Base-by-base conservation (phyloP, 2,113 vertebrate genomes). In the Callocephalon fimbriatum region DNA sequence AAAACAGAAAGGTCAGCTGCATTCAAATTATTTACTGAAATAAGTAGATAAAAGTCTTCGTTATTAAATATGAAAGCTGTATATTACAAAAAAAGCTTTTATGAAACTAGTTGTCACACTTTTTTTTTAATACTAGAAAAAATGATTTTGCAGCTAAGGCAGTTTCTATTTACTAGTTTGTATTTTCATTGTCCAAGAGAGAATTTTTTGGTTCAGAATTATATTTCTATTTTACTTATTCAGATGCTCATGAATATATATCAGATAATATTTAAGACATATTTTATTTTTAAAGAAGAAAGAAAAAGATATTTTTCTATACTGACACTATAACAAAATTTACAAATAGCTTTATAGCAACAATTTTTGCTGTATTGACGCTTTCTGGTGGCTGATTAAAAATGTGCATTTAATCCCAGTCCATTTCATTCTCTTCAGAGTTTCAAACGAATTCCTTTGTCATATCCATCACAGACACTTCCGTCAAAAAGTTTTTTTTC, bases 1-100 rank as follows among this genome's bases (percentile, higher is more conserved):
- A 91, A 97, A 95, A 65, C 2, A 94, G 67, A 94, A 92, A 73
- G 84, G 76, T 92, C 91, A 95, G 50, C 61, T 90, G 70, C 85
- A 93, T 85, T 93, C 54, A 94, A 95, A 83, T 85, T 94, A 85
- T 97, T 94, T 95, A 82, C 62, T 80, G 82, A 96, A 96, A 96
- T 86, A 96, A 95, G 80, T 50, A 90, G 88, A 72, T 17, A 89
- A 44, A 51, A 78, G 37, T 70, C 76, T 88, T 38, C 16, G 70
- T 93, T 95, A 94, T 89, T 97, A 95, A 95, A 96, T 96, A 86
- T 40, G 31, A 94, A 94, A 92, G 12, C 7, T 27, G 13, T 25
- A 53, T 72, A 83, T 89, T 89, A 0, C 2, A 74, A 53, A 86
- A 86, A 87, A 79, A 59, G 54, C 1, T 66, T 88, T 95, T 54